Evolutionary conservation across 2,797 vertebrate genomes (phyloP).

Genomic region (Capromys pilorides): DNA sequence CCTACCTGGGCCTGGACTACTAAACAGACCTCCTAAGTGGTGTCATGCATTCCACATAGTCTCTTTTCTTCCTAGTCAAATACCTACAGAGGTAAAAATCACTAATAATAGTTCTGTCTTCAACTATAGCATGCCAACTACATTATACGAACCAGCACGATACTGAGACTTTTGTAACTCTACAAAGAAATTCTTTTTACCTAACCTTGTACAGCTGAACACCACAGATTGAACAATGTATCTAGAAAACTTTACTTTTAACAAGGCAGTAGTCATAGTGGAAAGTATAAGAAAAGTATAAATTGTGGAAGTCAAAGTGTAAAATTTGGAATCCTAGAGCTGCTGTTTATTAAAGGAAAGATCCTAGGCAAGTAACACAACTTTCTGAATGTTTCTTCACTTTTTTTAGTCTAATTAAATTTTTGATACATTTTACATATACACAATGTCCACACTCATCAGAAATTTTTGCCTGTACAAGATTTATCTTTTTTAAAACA

Average conservation of each 20-base stretch:
- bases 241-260: slow-evolving; percentile 22
- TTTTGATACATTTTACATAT: neutral
- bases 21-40: neutral
- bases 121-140: neutral
- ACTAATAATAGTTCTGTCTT: slow-evolving; percentile 23
- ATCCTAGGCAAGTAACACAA: neutral
- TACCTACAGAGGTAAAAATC: neutral
- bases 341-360: neutral
- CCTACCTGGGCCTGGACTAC: neutral
- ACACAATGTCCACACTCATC: neutral
- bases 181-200: neutral
- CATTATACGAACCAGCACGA: neutral
- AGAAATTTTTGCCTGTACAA: neutral
- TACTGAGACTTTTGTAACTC: neutral
- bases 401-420: neutral
- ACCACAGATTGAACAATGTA: neutral
- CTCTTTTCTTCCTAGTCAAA: slow-evolving; percentile 3
- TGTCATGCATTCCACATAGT: neutral
- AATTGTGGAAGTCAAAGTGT: neutral
- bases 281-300: neutral
- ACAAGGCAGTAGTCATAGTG: neutral
- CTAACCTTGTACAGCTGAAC: neutral
- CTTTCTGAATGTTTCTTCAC: neutral
- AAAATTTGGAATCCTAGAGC: neutral
- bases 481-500: neutral